Evolutionary conservation across 35 echinoderm and acorn worm species (phyloP), one percentile per base, ranked within the genome.

Genomic region (Strongylocentrotus purpuratus): DNA sequence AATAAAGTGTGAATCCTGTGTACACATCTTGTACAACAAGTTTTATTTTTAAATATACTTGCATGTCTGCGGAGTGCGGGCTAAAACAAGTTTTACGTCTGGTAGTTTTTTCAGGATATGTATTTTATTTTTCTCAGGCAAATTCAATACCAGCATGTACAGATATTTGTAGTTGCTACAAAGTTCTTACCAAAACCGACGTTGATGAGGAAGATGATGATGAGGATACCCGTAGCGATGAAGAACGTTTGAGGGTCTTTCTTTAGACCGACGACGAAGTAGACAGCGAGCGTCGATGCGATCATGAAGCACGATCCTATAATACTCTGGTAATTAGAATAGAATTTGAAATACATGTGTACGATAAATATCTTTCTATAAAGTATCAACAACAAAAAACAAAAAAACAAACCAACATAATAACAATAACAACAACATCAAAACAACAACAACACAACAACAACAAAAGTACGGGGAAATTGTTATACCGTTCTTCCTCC

Each of bases 131-230:
- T 31, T 22, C 28, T 86, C 5, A 33, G 33, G 22, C 12, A 31
- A 86, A 4, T 2, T 20, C 70, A 20, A 85, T 17, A 85, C 2
- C 70, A 20, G 70, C n/a, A 31, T 85, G 70, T 85, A 4, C n/a
- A 31, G 15, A 85, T 0, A 31, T 85, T 17, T 85, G 70, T 85
- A 31, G 15, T 17, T 4, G 70, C n/a, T 20, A 31, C 15, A 85
- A 20, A 31, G 0, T 31, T 18, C 91, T 93, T 58, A 93, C 91
- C 91, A 47, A 93, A 93, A 46, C 91, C 91, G 31, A 93, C 91
- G 48, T 93, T 93, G 48, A 93, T 58, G 5, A 93, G 48, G 91
- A 93, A 93, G 45, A 93, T 14, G 91, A 93, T 93, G 91, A 93
- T 58, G 48, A 93, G 91, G 45, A 93, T 58, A 47, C 17, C 45